Evolutionary conservation across 2,113 vertebrate species (phyloP), one percentile per base, ranked within the genome.

Genomic region (Crypturellus undulatus): DNA sequence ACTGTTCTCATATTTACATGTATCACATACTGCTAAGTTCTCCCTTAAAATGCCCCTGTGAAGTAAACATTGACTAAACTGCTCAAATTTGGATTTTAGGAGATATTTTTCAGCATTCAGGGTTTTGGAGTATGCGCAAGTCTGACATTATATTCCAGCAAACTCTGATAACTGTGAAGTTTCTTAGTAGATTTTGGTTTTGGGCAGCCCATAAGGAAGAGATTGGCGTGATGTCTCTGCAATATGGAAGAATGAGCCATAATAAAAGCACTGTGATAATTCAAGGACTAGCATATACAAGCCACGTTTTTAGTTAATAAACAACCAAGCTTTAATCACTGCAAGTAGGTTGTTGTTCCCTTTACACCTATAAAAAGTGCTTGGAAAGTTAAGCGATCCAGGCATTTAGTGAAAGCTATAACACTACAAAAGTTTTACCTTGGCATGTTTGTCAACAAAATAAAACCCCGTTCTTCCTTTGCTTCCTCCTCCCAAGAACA

Each of bases 301-400:
- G 40, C 38, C 62, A 79, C 13, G 42, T 79, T 92, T 71, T 22
- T 30, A 76, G 80, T 79, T 84, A 93, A 65, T 85, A 72, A 94
- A 52, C 51, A 81, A 77, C 26, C 12, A 49, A 76, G n/a, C 84
- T 96, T 96, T 92, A 92, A 90, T 84, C 83, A 79, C 70, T 90
- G 45, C 24, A 45, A 89, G 49, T 36, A 65, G n/a, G 68, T 67
- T 25, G 49, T 36, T 54, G 34, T 62, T 93, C 65, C 73, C 69
- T 84, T 94, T 69, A 40, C 70, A 92, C 62, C 72, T 84, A 52
- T 58, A 36, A 89, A 89, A 69, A 76, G 62, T 68, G 28, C 43
- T 95, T 93, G 77, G 60, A 73, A 95, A 84, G 49, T 81, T 54
- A 75, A 89, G 77, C 38, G 59, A 34, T 32, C 43, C 21, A 56